Evolutionary conservation across 2,888 invertebrate species (phyloP).

Genomic region (Acanthosepion esculentum): DNA sequence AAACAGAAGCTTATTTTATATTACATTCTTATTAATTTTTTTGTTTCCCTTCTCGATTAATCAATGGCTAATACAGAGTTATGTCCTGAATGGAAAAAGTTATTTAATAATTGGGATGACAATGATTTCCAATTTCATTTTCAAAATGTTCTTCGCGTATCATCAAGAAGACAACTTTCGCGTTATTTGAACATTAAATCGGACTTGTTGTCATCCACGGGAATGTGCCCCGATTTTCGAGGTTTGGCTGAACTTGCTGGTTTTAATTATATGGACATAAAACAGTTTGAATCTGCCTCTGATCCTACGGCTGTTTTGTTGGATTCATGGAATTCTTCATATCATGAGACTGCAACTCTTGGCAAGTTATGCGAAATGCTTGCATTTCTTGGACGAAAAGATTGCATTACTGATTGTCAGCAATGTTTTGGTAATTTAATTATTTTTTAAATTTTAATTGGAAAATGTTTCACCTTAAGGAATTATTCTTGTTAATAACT

Average conservation of each 20-base stretch:
- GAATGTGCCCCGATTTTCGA: slow-evolving; percentile 41
- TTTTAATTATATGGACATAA: slow-evolving; percentile 61
- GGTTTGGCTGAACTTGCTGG: slow-evolving; percentile 65
- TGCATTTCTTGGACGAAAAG: slow-evolving; percentile 53
- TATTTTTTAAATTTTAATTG: too few species aligned
- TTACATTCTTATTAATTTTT: too few species aligned
- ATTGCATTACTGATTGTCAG: slow-evolving; percentile 55
- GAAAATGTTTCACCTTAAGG: too few species aligned
- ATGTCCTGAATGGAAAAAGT: background rate
- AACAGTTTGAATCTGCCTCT: slow-evolving; percentile 51
- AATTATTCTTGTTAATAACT: too few species aligned
- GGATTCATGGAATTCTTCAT: slow-evolving; percentile 52
- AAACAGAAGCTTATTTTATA: too few species aligned
- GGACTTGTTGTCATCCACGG: background rate
- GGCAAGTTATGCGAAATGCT: slow-evolving; percentile 54
- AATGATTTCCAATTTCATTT: background rate
- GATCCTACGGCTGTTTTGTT: slow-evolving; percentile 53
- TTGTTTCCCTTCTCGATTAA: too few species aligned
- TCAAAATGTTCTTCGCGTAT: slow-evolving; percentile 24
- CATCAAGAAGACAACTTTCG: slow-evolving; percentile 45
- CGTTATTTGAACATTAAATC: slow-evolving; percentile 6
- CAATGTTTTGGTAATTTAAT: slow-evolving; percentile 53
- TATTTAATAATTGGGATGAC: background rate
- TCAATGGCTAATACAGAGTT: background rate
- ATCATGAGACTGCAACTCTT: slow-evolving; percentile 50